These are phyloP conservation scores for Caenorhabditis wallacei DNA, from an alignment of 2,888 invertebrate species.

Conservation along the genomic window DNA sequence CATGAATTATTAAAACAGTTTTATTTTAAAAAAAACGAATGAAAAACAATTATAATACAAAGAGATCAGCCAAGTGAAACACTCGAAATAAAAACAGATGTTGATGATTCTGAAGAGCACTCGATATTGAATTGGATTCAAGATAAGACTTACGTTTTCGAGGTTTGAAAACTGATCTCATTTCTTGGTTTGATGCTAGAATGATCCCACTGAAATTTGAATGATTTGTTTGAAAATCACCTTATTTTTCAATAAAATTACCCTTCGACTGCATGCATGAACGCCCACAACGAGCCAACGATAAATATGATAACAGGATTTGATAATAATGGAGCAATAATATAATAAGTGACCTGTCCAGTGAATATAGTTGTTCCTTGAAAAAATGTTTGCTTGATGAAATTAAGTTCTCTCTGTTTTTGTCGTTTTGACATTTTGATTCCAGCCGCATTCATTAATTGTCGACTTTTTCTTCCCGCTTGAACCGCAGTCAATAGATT, in stretches of 20 bases:
- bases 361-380: constrained; percentile 42
- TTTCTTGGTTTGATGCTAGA: constrained; percentile 26
- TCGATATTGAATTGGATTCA: background rate
- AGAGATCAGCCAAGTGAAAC: background rate
- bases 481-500: constrained; percentile 38
- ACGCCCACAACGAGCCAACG: constrained; percentile 35
- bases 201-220: constrained; percentile 14
- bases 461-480: constrained; percentile 41
- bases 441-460: constrained; percentile 49
- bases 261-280: constrained; percentile 48
- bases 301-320: constrained; percentile 31
- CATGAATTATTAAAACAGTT: too few relatives aligned
- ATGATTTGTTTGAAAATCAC: too few relatives aligned
- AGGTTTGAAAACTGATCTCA: background rate
- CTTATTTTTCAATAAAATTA: background rate
- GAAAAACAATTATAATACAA: background rate
- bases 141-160: background rate
- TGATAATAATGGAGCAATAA: constrained; percentile 23
- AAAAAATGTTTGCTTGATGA: constrained; percentile 40
- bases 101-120: constrained; percentile 6
- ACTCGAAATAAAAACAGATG: constrained; percentile 19
- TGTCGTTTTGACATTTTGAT: constrained; percentile 47
- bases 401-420: constrained; percentile 34
- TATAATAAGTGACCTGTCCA: constrained; percentile 41
- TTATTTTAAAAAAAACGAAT: background rate